Evolutionary conservation across 2,888 invertebrate genomes (phyloP).

Genomic region (Troides helena): DNA sequence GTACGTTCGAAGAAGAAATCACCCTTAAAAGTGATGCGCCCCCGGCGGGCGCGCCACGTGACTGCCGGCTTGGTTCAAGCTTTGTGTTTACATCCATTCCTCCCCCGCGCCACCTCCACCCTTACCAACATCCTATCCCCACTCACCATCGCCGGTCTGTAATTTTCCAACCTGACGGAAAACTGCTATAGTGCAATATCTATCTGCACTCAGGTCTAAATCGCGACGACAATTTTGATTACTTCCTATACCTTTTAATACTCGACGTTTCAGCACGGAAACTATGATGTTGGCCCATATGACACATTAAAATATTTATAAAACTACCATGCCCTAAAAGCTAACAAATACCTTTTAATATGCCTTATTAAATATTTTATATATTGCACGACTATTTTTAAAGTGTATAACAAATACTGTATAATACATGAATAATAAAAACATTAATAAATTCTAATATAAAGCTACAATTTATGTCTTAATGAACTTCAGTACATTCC

Average conservation of each 20-base stretch:
- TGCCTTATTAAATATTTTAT: no score
- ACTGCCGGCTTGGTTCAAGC: conserved; percentile 70
- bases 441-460: not conserved
- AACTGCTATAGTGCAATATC: not conserved
- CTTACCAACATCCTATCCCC: conserved; percentile 43
- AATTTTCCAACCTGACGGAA: conserved; percentile 38
- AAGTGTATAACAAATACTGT: no score
- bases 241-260: no score
- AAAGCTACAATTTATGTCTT: conserved; percentile 1
- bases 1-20: conserved; percentile 40
- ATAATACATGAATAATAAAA: not conserved
- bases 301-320: not conserved
- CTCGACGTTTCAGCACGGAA: no score
- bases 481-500: conserved; percentile 13
- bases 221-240: no score
- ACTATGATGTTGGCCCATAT: not conserved
- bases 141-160: conserved; percentile 38
- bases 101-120: conserved; percentile 42
- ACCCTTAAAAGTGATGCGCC: conserved; percentile 78
- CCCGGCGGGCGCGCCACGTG: conserved; percentile 78
- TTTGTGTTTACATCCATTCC: conserved; percentile 73
- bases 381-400: no score
- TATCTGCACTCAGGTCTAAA: not conserved
- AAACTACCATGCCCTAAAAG: not conserved
- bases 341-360: no score